phyloP scores from a whole-genome alignment of 2,113 vertebrate species.

The Varanus salvator region DNA sequence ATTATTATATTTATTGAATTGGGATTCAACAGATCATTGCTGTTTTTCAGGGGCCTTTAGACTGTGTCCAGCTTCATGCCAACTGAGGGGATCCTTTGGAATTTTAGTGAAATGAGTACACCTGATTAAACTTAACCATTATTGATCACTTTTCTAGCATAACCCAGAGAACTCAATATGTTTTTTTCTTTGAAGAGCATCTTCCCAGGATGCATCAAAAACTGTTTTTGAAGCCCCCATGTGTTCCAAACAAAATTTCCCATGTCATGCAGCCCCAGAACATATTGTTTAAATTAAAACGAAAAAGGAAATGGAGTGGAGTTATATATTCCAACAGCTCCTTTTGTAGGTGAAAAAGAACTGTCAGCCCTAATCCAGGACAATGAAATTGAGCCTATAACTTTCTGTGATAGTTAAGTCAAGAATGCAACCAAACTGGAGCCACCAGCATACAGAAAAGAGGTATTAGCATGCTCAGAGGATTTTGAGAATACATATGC shows the following conservation, averaged over 20 bases:
- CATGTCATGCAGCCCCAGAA: not conserved
- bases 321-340: too few species aligned
- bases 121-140: constrained; percentile 8
- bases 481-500: not conserved
- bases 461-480: not conserved
- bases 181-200: not conserved
- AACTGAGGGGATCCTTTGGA: not conserved
- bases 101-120: constrained; percentile 1
- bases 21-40: constrained; percentile 36
- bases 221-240: not conserved
- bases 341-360: not conserved
- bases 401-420: not conserved
- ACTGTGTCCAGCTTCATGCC: not conserved
- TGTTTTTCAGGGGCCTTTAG: constrained; percentile 34
- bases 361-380: not conserved
- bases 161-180: not conserved
- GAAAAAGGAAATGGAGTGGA: not conserved
- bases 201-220: constrained; percentile 10
- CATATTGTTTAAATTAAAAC: too few species aligned
- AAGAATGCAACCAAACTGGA: not conserved
- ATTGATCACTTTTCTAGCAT: constrained; percentile 6
- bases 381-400: not conserved
- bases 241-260: not conserved
- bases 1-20: constrained; percentile 36
- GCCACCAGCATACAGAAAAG: not conserved